Base-by-base conservation (phyloP, 2,113 vertebrate genomes). In the Coptodon rendalli region DNA sequence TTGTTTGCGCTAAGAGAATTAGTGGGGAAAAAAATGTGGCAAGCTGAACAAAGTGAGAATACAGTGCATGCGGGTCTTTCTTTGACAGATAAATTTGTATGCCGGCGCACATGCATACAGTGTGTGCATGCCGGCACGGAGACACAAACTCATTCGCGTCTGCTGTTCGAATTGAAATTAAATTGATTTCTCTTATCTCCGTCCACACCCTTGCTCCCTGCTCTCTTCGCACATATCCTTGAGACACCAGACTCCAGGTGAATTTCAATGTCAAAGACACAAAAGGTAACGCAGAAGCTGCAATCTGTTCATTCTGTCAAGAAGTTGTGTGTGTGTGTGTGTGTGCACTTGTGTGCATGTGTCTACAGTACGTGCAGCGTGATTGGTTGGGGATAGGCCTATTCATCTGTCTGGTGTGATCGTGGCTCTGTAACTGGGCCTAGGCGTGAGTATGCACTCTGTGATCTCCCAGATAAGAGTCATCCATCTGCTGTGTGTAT, bases 331-430 rank as follows among this genome's bases (percentile, higher is more conserved):
- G 88, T 90, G 90, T 48, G 80, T 86, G 92, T 63, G 83, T 38
- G 73, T 3, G 45, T 85, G 73, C 63, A 50, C 61, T 22, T 4
- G 81, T 45, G 61, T 57, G 82, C 14, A 22, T 14, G 82, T 31
- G 85, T 82, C 92, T 88, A 81, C 91, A 86, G 89, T 86, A 85
- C 86, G 82, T 89, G 89, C 86, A n/a, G 50, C 91, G 92, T 87
- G 89, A 92, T 88, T 91, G 90, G 91, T 76, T 90, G 89, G 90
- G 48, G 86, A 76, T 57, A 80, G 89, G 85, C 88, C 87, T 85
- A 91, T 94, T 94, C 95, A 93, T 95, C 93, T 95, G 94, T 95
- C 94, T 94, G 91, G 94, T 95, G 95, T 95, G 95, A 95, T 94
- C 80, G 57, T 92, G 92, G 90, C 88, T 91, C 84, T 91, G 92